phyloP scores from a whole-genome alignment of 1,140 invertebrate genomes.

The Zophobas atratus region DNA sequence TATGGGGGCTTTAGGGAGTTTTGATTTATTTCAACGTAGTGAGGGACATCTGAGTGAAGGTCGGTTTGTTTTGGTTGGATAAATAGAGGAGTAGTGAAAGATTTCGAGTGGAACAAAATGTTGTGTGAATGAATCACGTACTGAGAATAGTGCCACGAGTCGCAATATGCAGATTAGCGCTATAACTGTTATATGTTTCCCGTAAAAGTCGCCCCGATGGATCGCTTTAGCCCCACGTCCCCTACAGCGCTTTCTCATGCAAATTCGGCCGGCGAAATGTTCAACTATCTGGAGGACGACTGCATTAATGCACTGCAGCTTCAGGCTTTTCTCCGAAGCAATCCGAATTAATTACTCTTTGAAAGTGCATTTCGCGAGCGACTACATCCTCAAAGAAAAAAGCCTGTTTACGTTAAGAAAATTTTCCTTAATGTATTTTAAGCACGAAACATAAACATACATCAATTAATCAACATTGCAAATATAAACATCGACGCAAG shows the following conservation, averaged over 20 bases:
- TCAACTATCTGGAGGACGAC: neutral
- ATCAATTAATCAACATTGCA: constrained; percentile 43
- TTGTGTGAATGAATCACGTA: neutral
- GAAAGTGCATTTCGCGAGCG: neutral
- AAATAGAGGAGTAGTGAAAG: constrained; percentile 7
- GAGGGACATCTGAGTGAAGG: neutral
- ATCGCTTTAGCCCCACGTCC: neutral
- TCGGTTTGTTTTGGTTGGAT: constrained; percentile 13
- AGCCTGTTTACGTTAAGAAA: constrained; percentile 34
- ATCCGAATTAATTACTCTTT: constrained; percentile 5
- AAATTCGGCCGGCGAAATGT: neutral
- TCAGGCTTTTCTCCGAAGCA: neutral
- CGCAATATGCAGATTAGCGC: too few species aligned
- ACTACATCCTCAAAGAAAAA: neutral
- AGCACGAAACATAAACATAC: constrained; percentile 39
- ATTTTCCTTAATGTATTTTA: constrained; percentile 41
- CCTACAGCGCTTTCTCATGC: neutral
- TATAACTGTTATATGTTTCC: too few species aligned
- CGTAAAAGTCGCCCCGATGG: neutral
- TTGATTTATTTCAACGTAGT: constrained; percentile 10
- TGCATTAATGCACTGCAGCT: constrained; percentile 1
- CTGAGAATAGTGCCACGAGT: too few species aligned
- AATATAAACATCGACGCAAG: constrained; percentile 30
- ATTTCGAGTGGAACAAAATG: neutral
- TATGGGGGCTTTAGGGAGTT: constrained; percentile 18